Evolutionary conservation across 2,888 invertebrate genomes (phyloP), one percentile per base, ranked within the genome.

Genomic region (Epistrophella euchroma): DNA sequence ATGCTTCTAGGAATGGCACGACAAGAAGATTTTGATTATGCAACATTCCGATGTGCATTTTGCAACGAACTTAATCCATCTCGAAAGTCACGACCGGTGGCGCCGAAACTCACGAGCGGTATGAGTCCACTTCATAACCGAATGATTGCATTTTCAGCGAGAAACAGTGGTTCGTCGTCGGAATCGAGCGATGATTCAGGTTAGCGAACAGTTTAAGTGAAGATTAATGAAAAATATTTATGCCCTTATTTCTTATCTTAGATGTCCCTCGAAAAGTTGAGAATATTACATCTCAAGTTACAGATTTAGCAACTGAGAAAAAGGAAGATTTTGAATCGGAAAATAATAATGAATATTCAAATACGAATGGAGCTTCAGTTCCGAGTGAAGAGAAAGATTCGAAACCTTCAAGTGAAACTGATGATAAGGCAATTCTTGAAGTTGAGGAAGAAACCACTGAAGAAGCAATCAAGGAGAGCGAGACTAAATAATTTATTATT

Each of bases 31-130:
- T 96, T 95, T 89, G 96, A 96, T 84, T 96, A 94, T 90, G 93
- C 95, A 86, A 97, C 97, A 58, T 99, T 97, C 92, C 94, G 95
- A 68, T 99, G 99, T 92, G 97, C 97, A 89, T 98, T 98, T 93
- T 99, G 99, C 92, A 95, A 95, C 79, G 93, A 94, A 40, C 94
- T 96, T 91, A 98, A 99, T 93, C 96, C 97, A 32, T 96, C 98
- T n/a, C 94, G 96, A 82, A 98, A 98, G 91, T 95, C 96, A 90
- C 94, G 96, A 43, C 98, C 97, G 1, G 93, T 94, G 50, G 97
- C 97, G 32, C 98, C 98, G 0, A 90, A 92, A 35, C 90, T 94
- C 3, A 77, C 85, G 4, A 73, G 58, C 19, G 58, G 73, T 15
- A 37, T 70, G 40, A 82, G 80, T 22, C 71, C 75, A 47, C 37